These are phyloP conservation scores for Hycleus phaleratus DNA, from an alignment of 1,140 invertebrate species.

Conservation along the genomic window DNA sequence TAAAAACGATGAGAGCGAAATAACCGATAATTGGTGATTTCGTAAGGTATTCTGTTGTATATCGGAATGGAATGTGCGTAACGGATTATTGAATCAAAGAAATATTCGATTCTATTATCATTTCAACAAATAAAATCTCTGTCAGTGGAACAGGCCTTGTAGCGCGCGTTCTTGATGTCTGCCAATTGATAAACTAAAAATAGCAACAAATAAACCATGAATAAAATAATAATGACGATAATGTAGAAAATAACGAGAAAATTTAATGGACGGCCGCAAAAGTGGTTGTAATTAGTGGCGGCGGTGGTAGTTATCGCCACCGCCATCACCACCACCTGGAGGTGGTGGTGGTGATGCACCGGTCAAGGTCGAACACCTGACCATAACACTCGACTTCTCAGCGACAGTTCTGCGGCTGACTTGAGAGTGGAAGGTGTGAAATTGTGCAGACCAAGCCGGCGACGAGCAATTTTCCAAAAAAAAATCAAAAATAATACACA, in stretches of 20 bases:
- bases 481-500: no score
- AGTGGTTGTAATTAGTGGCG: no score
- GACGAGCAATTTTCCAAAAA: no score
- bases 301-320: no score
- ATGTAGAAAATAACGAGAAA: no score
- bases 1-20: no score
- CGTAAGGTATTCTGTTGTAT: not conserved
- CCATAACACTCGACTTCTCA: constrained; percentile 9
- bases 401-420: constrained; percentile 26
- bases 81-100: not conserved
- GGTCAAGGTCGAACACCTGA: constrained; percentile 31
- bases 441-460: not conserved
- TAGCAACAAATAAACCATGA: not conserved
- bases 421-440: constrained; percentile 11
- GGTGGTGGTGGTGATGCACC: constrained; percentile 18
- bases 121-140: not conserved
- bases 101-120: not conserved
- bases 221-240: no score
- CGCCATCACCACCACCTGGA: not conserved
- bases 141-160: constrained; percentile 1
- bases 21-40: no score
- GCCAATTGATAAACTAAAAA: not conserved
- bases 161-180: not conserved
- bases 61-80: not conserved
- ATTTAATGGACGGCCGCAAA: no score